Evolutionary conservation across 2,888 invertebrate species (phyloP).

Genomic region (Teinopalpus imperialis): DNA sequence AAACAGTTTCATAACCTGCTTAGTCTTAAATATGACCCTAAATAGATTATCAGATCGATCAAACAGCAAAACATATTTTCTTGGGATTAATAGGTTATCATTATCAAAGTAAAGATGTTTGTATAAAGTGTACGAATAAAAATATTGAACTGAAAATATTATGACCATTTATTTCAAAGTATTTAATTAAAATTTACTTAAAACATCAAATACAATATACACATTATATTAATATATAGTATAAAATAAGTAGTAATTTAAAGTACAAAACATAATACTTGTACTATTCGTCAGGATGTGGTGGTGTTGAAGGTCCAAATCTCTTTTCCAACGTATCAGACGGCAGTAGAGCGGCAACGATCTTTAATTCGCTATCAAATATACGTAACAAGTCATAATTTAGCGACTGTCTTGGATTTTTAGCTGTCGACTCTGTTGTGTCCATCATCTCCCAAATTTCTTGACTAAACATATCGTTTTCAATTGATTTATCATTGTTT

Average conservation of each 20-base stretch:
- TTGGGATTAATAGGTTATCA: neutral
- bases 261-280: slow-evolving; percentile 1
- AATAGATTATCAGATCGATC: too few species aligned
- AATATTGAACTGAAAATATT: too few species aligned
- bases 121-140: too few species aligned
- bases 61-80: neutral
- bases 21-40: neutral
- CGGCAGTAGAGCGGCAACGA: slow-evolving; percentile 7
- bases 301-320: slow-evolving; percentile 14
- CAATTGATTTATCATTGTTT: slow-evolving; percentile 8
- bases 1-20: neutral
- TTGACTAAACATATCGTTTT: slow-evolving; percentile 22
- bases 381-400: neutral
- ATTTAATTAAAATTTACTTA: too few species aligned
- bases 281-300: slow-evolving; percentile 15
- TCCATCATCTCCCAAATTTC: slow-evolving; percentile 2
- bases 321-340: slow-evolving; percentile 15
- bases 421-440: slow-evolving; percentile 4
- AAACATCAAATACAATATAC: too few species aligned
- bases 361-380: neutral
- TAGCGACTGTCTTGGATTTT: slow-evolving; percentile 16
- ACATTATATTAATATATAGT: too few species aligned
- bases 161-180: too few species aligned
- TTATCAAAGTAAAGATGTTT: neutral
- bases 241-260: too few species aligned